Conservation (phyloP, 2,888 invertebrate genomes). For the Philereme transversata region DNA sequence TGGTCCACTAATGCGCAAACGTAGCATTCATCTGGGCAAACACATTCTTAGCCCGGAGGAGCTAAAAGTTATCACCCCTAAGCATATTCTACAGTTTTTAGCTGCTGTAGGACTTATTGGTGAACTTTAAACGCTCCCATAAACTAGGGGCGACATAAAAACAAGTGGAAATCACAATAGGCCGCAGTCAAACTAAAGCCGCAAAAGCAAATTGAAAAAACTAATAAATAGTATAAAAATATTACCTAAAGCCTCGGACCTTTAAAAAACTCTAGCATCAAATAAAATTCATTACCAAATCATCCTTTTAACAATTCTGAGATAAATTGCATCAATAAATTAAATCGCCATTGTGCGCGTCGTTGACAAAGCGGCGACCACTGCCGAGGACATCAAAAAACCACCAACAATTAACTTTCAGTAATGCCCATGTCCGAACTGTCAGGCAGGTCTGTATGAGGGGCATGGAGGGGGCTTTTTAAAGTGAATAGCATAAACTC, state of each 20-base stretch:
- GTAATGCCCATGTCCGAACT: conserved; percentile 9
- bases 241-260: neutral
- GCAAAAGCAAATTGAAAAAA: too few relatives aligned
- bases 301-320: conserved; percentile 15
- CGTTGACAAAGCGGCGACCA: conserved; percentile 25
- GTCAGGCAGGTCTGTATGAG: conserved; percentile 1
- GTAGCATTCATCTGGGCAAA: too few relatives aligned
- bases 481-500: neutral
- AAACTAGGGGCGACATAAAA: too few relatives aligned
- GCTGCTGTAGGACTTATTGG: too few relatives aligned
- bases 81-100: too few relatives aligned
- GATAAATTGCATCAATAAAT: conserved; percentile 27
- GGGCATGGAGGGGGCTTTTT: neutral
- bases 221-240: too few relatives aligned
- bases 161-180: too few relatives aligned
- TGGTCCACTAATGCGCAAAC: too few relatives aligned
- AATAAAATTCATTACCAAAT: neutral
- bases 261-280: neutral
- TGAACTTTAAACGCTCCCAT: too few relatives aligned
- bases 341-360: conserved; percentile 16
- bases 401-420: conserved; percentile 22
- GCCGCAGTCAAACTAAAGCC: too few relatives aligned
- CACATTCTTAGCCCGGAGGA: too few relatives aligned
- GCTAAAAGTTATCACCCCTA: too few relatives aligned
- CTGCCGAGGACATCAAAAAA: conserved; percentile 24